Base-by-base conservation (phyloP, 2,113 vertebrate genomes). In the Stictonetta naevosa region DNA sequence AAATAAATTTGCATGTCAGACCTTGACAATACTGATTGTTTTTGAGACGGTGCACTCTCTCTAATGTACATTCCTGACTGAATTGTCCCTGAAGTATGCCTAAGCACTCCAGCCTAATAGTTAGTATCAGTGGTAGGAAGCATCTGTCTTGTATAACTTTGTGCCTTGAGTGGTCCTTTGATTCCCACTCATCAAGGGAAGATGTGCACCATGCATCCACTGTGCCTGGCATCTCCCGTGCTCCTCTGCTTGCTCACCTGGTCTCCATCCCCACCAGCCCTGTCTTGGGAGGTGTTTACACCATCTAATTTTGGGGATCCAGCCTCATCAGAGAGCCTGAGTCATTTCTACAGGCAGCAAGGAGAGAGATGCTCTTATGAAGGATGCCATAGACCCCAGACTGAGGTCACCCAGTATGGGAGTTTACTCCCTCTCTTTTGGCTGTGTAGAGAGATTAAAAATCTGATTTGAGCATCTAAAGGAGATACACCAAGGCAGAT, bases 191-290 rank as follows among this genome's bases (percentile, higher is more conserved):
- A 20, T 19, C 7, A 12, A 5, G 23, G 25, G 34, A 59, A 34
- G 3, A 28, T 1, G 19, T 53, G 36, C 55, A 77, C 28, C 21
- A 31, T 17, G 21, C 23, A 29, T 23, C 10, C 20, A 8, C 34
- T 33, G 33, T 1, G 0, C n/a, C 21, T 42, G 13, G 16, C 3
- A 0, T 52, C 62, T 63, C 52, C 38, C 56, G 19, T 0, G 0
- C 7, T 50, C 63, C 42, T 55, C 23, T 44, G 19, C 46, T 42
- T 72, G 34, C 73, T 83, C 1, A 0, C 20, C 22, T 29, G 4
- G n/a, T 26, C 68, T 69, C 28, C 69, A 53, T 6, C 13, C 20
- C 22, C 36, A 3, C 6, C 42, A 83, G 8, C 72, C 12, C 0
- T 4, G 8, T 38, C 22, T 8, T 67, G 22, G 4, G 10, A 16